A percentile compares a stretch with the other conserved stretches of the same genome.
These are phyloP conservation scores for Ametastegia equiseti DNA, from an alignment of 2,888 invertebrate genomes.

Conservation along the genomic window DNA sequence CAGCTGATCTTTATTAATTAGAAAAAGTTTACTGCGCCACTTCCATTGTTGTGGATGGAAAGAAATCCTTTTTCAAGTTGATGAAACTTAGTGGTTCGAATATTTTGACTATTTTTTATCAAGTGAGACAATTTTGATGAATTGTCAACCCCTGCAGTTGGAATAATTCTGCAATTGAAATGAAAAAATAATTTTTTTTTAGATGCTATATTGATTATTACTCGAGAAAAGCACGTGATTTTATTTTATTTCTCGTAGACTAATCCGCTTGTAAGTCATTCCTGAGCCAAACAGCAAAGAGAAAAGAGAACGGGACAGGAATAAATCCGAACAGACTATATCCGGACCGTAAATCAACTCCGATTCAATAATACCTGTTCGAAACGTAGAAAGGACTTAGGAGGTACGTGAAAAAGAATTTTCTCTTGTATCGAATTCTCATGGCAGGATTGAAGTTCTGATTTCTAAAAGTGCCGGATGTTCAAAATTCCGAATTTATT, in stretches of 20 bases:
- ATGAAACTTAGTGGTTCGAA: background rate
- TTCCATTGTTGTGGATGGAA: background rate
- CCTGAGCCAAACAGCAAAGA: constrained; percentile 25
- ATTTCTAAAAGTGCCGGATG: too few species aligned
- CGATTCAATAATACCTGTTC: too few species aligned
- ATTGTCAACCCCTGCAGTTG: background rate
- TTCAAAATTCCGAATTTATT: too few species aligned
- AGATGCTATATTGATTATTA: background rate
- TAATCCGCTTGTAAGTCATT: constrained; percentile 24
- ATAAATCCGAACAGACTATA: background rate
- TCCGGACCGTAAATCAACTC: background rate
- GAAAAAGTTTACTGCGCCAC: background rate
- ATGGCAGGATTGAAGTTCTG: too few species aligned
- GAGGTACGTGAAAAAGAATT: too few species aligned
- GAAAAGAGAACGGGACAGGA: background rate
- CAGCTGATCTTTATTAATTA: constrained; percentile 24
- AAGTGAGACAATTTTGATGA: background rate
- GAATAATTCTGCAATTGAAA: background rate
- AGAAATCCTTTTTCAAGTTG: constrained; percentile 4
- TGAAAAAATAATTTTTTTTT: background rate
- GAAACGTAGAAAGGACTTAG: too few species aligned
- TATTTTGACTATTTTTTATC: background rate
- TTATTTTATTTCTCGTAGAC: background rate
- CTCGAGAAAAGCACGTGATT: background rate
- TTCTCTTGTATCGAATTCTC: too few species aligned